Conservation (phyloP, 2,888 invertebrate genomes). For the Sipunculus nudus region DNA sequence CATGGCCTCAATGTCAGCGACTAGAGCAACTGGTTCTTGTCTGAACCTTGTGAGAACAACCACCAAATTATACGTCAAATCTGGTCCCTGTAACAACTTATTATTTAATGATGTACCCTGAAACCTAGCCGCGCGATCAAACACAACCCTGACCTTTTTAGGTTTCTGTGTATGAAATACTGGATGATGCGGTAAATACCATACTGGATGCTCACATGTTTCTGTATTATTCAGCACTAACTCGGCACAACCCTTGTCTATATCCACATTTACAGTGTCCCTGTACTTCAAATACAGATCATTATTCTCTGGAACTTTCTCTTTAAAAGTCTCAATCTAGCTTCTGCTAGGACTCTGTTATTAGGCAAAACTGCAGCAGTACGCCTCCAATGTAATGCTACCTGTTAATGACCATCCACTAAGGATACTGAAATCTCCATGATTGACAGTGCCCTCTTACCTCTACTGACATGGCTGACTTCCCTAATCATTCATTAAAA, state of each 20-base stretch:
- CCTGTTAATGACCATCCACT: neutral
- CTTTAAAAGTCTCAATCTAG: no score
- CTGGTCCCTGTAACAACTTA: neutral
- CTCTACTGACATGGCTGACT: neutral
- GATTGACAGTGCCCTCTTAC: neutral
- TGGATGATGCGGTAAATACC: no score
- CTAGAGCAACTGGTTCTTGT: neutral
- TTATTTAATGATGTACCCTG: neutral
- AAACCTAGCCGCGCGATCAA: neutral
- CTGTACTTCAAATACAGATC: neutral
- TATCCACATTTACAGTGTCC: neutral
- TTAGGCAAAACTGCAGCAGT: neutral
- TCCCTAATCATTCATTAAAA: neutral
- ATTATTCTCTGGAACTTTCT: neutral
- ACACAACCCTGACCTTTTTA: no score
- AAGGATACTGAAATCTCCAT: neutral
- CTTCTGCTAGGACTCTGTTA: neutral
- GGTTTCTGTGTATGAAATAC: no score
- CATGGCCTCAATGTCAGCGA: neutral
- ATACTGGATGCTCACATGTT: no score
- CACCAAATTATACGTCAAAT: no score
- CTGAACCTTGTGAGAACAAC: neutral
- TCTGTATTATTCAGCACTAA: neutral
- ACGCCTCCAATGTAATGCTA: neutral
- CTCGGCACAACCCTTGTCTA: neutral